Conservation (phyloP, 1,140 invertebrate species). For the Ceratitis capitata region DNA sequence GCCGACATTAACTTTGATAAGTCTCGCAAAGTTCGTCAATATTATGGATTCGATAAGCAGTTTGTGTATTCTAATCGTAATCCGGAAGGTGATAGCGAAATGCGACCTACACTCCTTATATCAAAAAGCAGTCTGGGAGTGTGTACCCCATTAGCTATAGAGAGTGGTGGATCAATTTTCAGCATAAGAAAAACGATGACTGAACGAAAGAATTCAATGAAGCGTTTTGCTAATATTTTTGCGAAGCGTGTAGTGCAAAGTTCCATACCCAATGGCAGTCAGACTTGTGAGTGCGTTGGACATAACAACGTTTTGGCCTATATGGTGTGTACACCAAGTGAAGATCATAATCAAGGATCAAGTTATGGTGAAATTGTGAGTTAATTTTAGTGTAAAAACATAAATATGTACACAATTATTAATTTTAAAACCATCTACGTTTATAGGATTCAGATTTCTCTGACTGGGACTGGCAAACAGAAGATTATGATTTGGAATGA, state of each 20-base stretch:
- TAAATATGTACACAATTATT: not conserved
- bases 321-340: conserved; percentile 64
- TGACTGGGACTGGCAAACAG: conserved; percentile 55
- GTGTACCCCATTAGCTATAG: conserved; percentile 82
- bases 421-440: not conserved
- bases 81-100: conserved; percentile 73
- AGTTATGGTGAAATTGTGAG: conserved; percentile 59
- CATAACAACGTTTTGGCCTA: conserved; percentile 73
- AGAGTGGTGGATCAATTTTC: conserved; percentile 83
- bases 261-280: conserved; percentile 72
- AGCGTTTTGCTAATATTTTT: conserved; percentile 77
- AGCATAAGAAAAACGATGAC: conserved; percentile 71
- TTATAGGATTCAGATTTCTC: conserved; percentile 53
- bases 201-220: conserved; percentile 69
- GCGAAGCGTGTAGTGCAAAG: conserved; percentile 73
- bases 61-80: conserved; percentile 83
- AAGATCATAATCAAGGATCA: not conserved
- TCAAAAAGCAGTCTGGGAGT: conserved; percentile 79
- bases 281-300: conserved; percentile 79
- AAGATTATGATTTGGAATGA: not conserved
- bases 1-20: conserved; percentile 79
- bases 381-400: not conserved
- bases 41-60: conserved; percentile 80
- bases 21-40: conserved; percentile 74
- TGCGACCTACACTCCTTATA: conserved; percentile 77